Conservation (phyloP, 2,888 invertebrate genomes). For the Megaustenia siamemsis region DNA sequence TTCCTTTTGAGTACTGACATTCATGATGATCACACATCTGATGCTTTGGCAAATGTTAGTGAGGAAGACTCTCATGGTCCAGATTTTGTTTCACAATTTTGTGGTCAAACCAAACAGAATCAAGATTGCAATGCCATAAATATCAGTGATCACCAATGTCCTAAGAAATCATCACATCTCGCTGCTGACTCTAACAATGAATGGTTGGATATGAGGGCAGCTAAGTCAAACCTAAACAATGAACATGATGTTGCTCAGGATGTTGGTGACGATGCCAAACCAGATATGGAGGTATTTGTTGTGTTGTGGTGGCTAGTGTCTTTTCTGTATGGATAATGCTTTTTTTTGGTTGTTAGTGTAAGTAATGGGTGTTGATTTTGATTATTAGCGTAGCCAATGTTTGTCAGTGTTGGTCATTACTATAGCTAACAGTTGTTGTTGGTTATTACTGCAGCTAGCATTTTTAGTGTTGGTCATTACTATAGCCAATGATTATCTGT, state of each 20-base stretch:
- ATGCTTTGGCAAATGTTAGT: neutral
- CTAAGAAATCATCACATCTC: neutral
- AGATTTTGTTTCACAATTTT: neutral
- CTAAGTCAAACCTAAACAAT: neutral
- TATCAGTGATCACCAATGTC: neutral
- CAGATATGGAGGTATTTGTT: slow-evolving; percentile 39
- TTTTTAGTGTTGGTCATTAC: no score
- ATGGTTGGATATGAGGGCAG: slow-evolving; percentile 16
- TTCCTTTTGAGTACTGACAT: neutral
- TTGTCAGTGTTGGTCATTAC: no score
- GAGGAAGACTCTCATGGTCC: neutral
- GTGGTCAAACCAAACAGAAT: neutral
- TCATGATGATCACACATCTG: neutral
- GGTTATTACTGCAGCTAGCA: no score
- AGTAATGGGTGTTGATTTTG: no score
- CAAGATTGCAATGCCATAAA: neutral
- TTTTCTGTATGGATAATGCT: no score
- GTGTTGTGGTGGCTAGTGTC: neutral
- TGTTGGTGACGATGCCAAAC: slow-evolving; percentile 18
- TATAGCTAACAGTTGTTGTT: no score
- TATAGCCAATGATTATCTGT: no score
- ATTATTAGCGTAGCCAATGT: no score
- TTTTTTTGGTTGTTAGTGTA: no score
- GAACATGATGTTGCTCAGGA: neutral
- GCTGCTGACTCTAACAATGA: neutral